Evolutionary conservation across 2,888 invertebrate genomes (phyloP).

Genomic region (Epistrophe eligans): DNA sequence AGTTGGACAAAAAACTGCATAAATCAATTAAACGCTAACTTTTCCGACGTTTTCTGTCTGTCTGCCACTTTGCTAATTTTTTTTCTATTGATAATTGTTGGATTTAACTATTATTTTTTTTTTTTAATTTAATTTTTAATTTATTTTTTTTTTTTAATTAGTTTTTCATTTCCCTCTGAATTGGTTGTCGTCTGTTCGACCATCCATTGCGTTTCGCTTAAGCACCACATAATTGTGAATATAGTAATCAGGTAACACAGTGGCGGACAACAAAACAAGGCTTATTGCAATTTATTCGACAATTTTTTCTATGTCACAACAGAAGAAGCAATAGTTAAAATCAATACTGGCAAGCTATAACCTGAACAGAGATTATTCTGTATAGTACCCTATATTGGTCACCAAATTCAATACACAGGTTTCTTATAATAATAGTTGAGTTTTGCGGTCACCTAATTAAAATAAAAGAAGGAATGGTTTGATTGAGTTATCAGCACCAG

Average conservation of each 20-base stretch:
- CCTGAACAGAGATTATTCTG: neutral
- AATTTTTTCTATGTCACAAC: slow-evolving; percentile 53
- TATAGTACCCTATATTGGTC: slow-evolving; percentile 1
- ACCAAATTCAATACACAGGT: neutral
- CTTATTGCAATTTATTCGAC: slow-evolving; percentile 22
- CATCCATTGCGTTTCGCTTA: slow-evolving; percentile 53
- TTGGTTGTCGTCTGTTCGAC: slow-evolving; percentile 13
- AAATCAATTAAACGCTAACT: slow-evolving; percentile 73
- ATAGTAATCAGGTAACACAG: slow-evolving; percentile 57
- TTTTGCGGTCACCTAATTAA: too few relatives aligned
- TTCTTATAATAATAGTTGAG: too few relatives aligned
- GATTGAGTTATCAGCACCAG: too few relatives aligned
- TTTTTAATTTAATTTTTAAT: neutral
- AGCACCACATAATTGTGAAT: slow-evolving; percentile 52
- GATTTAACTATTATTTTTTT: slow-evolving; percentile 57
- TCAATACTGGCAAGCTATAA: neutral
- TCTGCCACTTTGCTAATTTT: slow-evolving; percentile 65
- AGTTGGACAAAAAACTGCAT: slow-evolving; percentile 60
- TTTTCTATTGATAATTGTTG: slow-evolving; percentile 61
- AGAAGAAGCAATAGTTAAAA: slow-evolving; percentile 8
- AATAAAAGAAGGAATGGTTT: too few relatives aligned
- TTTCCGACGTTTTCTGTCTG: slow-evolving; percentile 70
- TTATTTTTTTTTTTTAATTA: slow-evolving; percentile 12
- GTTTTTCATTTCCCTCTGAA: slow-evolving; percentile 54
- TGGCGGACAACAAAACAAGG: slow-evolving; percentile 57